Base-by-base conservation (phyloP, 2,797 vertebrate genomes). In the Enteromius argenteus region DNA sequence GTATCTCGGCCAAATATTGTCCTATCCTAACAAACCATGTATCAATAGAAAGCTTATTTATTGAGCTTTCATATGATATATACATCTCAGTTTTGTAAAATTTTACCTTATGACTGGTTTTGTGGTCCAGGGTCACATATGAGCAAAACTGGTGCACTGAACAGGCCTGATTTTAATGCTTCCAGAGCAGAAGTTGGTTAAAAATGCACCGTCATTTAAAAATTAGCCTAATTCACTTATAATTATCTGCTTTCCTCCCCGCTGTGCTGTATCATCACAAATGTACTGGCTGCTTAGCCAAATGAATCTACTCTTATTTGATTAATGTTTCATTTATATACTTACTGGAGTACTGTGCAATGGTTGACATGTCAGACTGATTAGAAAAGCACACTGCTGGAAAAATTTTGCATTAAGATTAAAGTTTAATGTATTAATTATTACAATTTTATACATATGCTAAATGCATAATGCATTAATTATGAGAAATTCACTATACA, bases 321-420 rank as follows among this genome's bases (percentile, higher is more conserved):
- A 83, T 83, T 74, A 82, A 83, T 79, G 46, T 79, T 66, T 58
- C 53, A 67, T 83, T 72, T 77, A 66, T 64, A 85, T 75, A 80
- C 79, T 64, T 66, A 23, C 51, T 79, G 79, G 84, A 11, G 11
- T 73, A 85, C 87, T 73, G 23, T 76, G 85, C 62, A n/a, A 76
- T 72, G 46, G 73, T 75, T 75, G 32, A 37, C 73, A 74, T 67
- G 30, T 35, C 46, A 68, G 46, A 80, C 6, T 79, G 14, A 79
- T 39, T 79, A 51, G 68, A 68, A 37, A 67, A 7, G 0, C 17
- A 79, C 42, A 35, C 6, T 46, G 60, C 2, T 13, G 49, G 11
- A 30, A 49, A 30, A 32, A 5, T 21, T 9, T 7, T 32, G 17
- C 17, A 66, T 35, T 64, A 21, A 11, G 4, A 46, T 51, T 37